These are phyloP conservation scores for Tympanoctomys barrerae DNA, from an alignment of 2,797 vertebrate genomes.

Conservation along the genomic window DNA sequence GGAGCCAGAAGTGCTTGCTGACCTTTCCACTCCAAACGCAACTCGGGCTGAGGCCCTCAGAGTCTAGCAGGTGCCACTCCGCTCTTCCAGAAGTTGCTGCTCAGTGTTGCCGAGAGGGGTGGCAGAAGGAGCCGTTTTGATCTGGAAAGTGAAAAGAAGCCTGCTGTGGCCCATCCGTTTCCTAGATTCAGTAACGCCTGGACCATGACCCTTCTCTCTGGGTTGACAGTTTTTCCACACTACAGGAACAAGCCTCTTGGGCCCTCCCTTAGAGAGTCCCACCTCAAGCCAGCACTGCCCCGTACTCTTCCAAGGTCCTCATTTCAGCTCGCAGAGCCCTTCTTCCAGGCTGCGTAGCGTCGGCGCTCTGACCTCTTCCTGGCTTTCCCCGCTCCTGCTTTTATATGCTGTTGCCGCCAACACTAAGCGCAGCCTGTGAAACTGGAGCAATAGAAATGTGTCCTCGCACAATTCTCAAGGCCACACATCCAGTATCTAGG, in stretches of 20 bases:
- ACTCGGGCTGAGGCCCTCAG: background rate
- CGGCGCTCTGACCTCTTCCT: background rate
- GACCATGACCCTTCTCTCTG: background rate
- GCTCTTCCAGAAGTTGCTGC: too few species aligned
- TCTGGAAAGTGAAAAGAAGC: background rate
- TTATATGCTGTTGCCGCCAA: background rate
- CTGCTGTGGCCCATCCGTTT: background rate
- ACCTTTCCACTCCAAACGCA: background rate
- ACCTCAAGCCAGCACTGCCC: background rate
- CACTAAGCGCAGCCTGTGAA: background rate
- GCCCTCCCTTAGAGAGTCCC: background rate
- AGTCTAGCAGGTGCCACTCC: rapidly evolving
- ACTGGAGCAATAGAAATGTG: background rate
- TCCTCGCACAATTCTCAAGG: background rate
- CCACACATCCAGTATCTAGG: background rate
- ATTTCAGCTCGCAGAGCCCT: background rate
- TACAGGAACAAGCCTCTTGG: background rate
- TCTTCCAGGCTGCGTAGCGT: background rate
- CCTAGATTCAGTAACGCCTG: background rate
- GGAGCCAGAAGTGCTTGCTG: background rate
- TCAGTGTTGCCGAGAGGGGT: background rate
- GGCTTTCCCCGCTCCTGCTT: background rate
- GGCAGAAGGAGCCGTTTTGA: rapidly evolving
- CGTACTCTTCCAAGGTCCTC: background rate
- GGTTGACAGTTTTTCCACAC: background rate